Percentiles rank a stretch among this genome's conserved stretches.
Evolutionary conservation across 2,888 invertebrate species (phyloP).

Genomic region (Glyphotaelius pellucidus): DNA sequence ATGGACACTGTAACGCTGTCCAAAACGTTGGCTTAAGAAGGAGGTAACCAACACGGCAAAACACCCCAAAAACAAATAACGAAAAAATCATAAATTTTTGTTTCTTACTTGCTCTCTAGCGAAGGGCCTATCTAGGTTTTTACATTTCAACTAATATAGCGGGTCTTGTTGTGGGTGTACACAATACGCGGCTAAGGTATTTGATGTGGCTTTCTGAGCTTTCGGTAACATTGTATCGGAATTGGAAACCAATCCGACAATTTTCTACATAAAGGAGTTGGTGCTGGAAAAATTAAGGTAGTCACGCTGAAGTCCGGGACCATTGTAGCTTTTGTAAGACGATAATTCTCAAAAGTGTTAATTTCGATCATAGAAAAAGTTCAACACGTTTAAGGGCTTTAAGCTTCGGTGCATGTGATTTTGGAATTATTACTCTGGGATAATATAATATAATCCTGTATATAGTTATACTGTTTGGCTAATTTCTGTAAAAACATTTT

Average conservation of each 20-base stretch:
- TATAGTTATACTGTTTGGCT: too few species aligned
- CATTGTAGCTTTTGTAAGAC: neutral
- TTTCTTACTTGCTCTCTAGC: neutral
- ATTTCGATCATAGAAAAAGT: neutral
- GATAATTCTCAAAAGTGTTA: neutral
- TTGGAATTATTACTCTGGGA: neutral
- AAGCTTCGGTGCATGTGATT: neutral
- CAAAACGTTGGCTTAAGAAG: too few species aligned
- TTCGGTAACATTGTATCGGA: neutral
- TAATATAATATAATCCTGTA: neutral
- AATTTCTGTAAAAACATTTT: too few species aligned
- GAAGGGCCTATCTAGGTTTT: neutral
- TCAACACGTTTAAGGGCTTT: neutral
- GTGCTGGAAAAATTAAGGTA: neutral
- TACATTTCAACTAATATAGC: neutral
- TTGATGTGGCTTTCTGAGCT: neutral
- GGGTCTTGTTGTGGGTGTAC: neutral
- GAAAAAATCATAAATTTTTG: too few species aligned
- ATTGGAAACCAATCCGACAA: slow-evolving; percentile 12
- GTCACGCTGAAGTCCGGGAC: neutral
- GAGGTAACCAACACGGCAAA: too few species aligned
- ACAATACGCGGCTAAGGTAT: slow-evolving; percentile 8
- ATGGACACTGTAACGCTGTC: too few species aligned
- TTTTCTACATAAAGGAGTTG: neutral
- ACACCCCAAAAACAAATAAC: too few species aligned